Evolutionary conservation across 2,888 invertebrate genomes (phyloP).

Genomic region (Cotesia congregata): DNA sequence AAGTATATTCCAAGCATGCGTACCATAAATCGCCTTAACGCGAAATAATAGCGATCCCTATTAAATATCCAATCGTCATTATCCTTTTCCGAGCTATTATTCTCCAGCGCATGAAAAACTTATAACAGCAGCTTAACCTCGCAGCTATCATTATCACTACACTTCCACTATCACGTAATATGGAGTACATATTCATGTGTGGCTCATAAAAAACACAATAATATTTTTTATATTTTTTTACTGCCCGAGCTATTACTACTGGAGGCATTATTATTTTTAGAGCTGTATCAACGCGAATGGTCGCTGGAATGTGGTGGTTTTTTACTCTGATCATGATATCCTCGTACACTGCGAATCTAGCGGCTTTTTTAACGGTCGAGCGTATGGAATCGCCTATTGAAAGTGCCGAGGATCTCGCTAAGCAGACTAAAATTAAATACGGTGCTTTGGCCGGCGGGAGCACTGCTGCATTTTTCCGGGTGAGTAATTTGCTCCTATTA

Average conservation of each 20-base stretch:
- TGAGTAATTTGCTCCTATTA: constrained; percentile 64
- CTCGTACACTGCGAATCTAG: constrained; percentile 94
- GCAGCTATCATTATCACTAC: not conserved
- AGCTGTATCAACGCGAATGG: constrained; percentile 89
- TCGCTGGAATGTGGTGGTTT: constrained; percentile 94
- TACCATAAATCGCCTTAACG: too few relatives aligned
- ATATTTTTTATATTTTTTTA: constrained; percentile 11
- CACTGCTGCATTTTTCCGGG: constrained; percentile 91
- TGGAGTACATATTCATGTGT: not conserved
- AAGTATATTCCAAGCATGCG: too few relatives aligned
- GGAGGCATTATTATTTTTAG: constrained; percentile 70
- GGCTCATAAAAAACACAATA: not conserved
- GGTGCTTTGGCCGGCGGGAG: constrained; percentile 93
- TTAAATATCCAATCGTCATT: not conserved
- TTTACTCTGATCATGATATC: constrained; percentile 92
- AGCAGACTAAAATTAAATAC: constrained; percentile 96
- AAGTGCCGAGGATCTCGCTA: constrained; percentile 91
- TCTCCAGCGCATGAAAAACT: not conserved
- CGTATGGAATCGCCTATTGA: constrained; percentile 91
- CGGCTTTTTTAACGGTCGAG: constrained; percentile 92
- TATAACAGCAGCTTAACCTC: not conserved
- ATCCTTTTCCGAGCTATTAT: not conserved
- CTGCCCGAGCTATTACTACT: not conserved
- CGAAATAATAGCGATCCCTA: too few relatives aligned
- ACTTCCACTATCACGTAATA: not conserved